A percentile compares a stretch with the other conserved stretches of the same genome.
phyloP scores from a whole-genome alignment of 2,113 vertebrate species.

The Chloroceryle aenea region DNA sequence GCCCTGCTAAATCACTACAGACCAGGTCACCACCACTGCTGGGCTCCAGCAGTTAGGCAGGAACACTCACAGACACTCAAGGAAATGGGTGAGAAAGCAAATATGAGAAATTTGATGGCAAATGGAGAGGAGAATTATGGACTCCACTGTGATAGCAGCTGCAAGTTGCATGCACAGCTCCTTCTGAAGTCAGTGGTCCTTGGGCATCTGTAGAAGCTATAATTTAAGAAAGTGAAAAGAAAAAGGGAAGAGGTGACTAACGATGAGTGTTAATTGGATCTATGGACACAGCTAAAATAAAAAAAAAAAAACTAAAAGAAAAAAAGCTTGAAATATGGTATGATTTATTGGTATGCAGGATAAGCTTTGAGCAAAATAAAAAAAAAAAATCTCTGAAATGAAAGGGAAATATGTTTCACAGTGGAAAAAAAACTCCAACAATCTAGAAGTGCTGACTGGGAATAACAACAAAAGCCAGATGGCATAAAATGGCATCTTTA shows the following conservation, averaged over 20 bases:
- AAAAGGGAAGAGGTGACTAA: background rate
- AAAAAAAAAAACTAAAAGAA: background rate
- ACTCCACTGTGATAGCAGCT: background rate
- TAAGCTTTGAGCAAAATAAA: slow-evolving; percentile 18
- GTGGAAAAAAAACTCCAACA: slow-evolving; percentile 44
- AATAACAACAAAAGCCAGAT: slow-evolving; percentile 80
- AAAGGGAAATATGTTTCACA: slow-evolving; percentile 72
- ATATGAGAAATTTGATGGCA: background rate
- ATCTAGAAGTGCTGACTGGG: slow-evolving; percentile 79
- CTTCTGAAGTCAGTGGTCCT: background rate
- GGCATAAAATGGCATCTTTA: slow-evolving; percentile 80
- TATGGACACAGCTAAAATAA: background rate
- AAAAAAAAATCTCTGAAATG: slow-evolving; percentile 9
- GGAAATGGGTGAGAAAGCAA: background rate
- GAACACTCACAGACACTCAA: background rate
- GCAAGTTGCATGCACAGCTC: background rate
- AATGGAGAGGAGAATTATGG: background rate
- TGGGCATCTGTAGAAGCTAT: background rate
- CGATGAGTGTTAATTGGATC: background rate
- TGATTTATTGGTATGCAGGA: slow-evolving; percentile 60
- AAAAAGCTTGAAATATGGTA: slow-evolving; percentile 43
- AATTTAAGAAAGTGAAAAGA: background rate
- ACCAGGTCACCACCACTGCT: background rate
- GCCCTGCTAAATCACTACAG: background rate
- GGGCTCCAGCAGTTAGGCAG: background rate